A percentile compares a stretch with the other conserved stretches of the same genome.
These are phyloP conservation scores for Anolis apletophallus DNA, from an alignment of 2,797 vertebrate genomes.

Conservation along the genomic window DNA sequence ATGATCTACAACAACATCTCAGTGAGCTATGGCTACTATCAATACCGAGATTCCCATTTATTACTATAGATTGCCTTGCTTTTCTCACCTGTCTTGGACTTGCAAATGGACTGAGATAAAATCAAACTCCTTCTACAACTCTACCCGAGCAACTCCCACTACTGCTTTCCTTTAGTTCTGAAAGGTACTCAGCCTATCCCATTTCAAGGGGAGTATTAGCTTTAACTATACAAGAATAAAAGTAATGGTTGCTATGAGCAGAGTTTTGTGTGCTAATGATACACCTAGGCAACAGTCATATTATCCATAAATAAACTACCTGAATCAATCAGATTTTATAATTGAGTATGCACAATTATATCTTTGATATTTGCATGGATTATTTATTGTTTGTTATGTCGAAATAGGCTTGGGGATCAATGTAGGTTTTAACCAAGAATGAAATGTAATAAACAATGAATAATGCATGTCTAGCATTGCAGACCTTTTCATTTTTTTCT, in stretches of 20 bases:
- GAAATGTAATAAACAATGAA: slow-evolving; percentile 41
- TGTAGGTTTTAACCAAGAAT: slow-evolving; percentile 27
- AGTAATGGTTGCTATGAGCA: not conserved
- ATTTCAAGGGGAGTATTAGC: not conserved
- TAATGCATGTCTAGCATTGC: slow-evolving; percentile 26
- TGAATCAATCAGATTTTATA: slow-evolving; percentile 33
- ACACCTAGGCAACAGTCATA: not conserved
- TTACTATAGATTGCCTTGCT: not conserved
- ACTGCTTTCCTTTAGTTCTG: not conserved
- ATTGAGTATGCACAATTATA: slow-evolving; percentile 24
- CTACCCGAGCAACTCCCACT: too few relatives aligned
- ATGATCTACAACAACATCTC: not conserved
- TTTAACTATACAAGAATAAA: not conserved
- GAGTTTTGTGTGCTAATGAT: not conserved
- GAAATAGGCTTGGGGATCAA: slow-evolving; percentile 30
- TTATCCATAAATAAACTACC: slow-evolving; percentile 11
- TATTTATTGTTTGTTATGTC: slow-evolving; percentile 21
- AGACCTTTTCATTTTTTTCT: not conserved
- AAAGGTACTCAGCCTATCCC: not conserved
- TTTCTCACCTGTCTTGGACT: not conserved
- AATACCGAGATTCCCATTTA: too few relatives aligned
- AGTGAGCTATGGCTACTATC: not conserved
- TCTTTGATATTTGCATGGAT: slow-evolving; percentile 23
- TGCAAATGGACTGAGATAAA: not conserved
- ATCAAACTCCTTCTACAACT: not conserved